These are phyloP conservation scores for Illadopsis cleaveri DNA, from an alignment of 2,113 vertebrate genomes.

Conservation along the genomic window DNA sequence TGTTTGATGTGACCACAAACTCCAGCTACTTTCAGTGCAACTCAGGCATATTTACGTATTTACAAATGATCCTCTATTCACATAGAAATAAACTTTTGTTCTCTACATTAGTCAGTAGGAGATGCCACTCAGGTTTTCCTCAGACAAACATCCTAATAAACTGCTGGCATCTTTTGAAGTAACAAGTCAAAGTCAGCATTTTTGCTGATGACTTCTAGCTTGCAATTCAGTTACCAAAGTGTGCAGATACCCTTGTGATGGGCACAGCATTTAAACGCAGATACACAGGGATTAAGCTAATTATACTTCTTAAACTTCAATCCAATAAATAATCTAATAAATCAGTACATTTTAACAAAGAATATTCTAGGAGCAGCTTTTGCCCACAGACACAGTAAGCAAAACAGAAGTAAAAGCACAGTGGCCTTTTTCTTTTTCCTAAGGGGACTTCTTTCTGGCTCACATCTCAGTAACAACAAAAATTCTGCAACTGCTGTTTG, in stretches of 20 bases:
- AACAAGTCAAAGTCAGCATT: neutral
- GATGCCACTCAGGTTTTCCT: neutral
- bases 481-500: neutral
- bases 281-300: neutral
- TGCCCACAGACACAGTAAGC: neutral
- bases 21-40: neutral
- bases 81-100: neutral
- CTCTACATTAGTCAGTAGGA: neutral
- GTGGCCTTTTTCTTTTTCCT: neutral
- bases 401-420: slow-evolving; percentile 7
- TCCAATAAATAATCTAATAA: neutral
- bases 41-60: neutral
- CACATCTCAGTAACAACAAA: neutral
- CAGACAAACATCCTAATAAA: neutral
- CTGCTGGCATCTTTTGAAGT: neutral
- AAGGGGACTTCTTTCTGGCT: neutral
- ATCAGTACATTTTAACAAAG: neutral
- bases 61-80: neutral
- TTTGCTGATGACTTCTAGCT: neutral
- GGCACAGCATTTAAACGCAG: neutral
- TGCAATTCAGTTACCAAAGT: neutral
- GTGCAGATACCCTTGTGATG: neutral
- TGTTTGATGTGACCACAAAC: neutral
- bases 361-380: neutral
- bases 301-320: neutral